phyloP scores from a whole-genome alignment of 2,797 vertebrate genomes.

The Myoxocephalus aenaeus region DNA sequence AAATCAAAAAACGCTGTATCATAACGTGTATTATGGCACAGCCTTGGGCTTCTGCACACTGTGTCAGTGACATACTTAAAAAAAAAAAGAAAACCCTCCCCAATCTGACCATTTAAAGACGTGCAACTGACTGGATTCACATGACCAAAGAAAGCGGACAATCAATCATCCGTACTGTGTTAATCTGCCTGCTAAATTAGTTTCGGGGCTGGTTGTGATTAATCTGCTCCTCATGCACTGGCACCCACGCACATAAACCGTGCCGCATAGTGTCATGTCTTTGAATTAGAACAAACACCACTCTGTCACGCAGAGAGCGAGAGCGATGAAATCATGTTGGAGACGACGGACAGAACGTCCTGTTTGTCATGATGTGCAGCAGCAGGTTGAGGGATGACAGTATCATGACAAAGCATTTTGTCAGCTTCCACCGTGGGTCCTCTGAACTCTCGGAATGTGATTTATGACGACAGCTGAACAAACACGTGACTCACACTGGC shows the following conservation, averaged over 20 bases:
- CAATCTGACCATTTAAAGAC: conserved; percentile 5
- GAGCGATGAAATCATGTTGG: conserved; percentile 32
- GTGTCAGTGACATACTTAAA: neutral
- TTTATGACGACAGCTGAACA: conserved; percentile 72
- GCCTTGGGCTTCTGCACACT: neutral
- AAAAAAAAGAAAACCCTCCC: neutral
- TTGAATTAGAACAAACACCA: conserved; percentile 42
- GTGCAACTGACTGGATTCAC: conserved; percentile 29
- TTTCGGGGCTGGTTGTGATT: conserved; percentile 31
- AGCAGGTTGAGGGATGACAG: conserved; percentile 64
- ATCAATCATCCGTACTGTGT: conserved; percentile 32
- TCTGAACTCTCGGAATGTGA: conserved; percentile 65
- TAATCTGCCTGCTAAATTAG: conserved; percentile 30
- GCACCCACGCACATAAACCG: conserved; percentile 31
- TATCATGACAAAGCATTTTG: conserved; percentile 68
- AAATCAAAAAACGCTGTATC: no score
- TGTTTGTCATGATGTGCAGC: conserved; percentile 55
- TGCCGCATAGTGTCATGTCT: conserved; percentile 12
- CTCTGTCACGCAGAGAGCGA: neutral
- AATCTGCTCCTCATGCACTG: conserved; percentile 27
- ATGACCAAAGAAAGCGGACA: conserved; percentile 15
- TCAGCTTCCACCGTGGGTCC: conserved; percentile 51
- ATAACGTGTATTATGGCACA: neutral
- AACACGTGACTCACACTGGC: conserved; percentile 69
- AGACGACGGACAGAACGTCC: conserved; percentile 32